Evolutionary conservation across 1,140 invertebrate genomes (phyloP), one percentile per base, ranked within the genome.

Genomic region (Drosophila dunni): DNA sequence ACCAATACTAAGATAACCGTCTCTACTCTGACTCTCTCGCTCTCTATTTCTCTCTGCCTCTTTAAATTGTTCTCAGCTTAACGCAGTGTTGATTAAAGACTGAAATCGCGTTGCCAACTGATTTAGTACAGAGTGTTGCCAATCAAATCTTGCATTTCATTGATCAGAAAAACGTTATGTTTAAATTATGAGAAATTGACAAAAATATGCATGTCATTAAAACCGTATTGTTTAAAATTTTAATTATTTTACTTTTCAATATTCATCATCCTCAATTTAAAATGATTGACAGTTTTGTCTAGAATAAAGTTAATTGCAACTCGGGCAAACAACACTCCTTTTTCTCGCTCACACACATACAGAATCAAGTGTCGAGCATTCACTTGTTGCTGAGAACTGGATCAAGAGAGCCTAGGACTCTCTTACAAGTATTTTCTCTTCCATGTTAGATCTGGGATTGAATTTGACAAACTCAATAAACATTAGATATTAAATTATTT

Each of bases 351-450:
- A 36, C 20, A 54, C 40, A 44, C 10, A 11, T 13, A 11, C 38
- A 45, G 29, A 7, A 15, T 36, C 9, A 29, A 2, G n/a, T 15
- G 20, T 40, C 34, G 15, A 40, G 34, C 36, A 63, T 57, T 64
- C 68, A 72, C 73, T 76, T 73, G 69, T 53, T 74, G 64, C 64
- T 62, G 51, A 66, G 62, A 42, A 13, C 13, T 42, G 3, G 40
- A 11, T 42, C 48, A 51, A 50, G 62, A 33, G 36, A 24, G 36
- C 4, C 10, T 15, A 9, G 24, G 57, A 44, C 8, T 56, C 53
- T 40, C 53, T 56, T 56, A 24, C 36, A 9, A 20, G 7, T 56
- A 17, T 40, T 58, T 40, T 58, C 20, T 50, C 10, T 24, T 33
- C 13, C 10, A 11, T 33, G 24, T 7, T 5, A 13, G 34, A 29